These are phyloP conservation scores for Nowickia ferox DNA, from an alignment of 2,888 invertebrate genomes.

Conservation along the genomic window DNA sequence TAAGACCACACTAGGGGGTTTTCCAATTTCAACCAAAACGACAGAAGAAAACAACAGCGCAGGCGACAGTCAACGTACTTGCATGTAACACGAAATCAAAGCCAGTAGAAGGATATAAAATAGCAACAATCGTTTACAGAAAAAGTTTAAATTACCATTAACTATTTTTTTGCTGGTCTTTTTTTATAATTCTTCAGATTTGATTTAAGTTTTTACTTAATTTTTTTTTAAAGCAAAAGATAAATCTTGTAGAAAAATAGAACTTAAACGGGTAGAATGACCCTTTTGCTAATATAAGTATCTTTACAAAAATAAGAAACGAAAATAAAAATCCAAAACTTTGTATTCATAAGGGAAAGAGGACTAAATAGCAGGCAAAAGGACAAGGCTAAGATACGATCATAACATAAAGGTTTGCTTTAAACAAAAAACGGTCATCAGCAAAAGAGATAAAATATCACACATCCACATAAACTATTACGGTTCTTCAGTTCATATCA, in stretches of 20 bases:
- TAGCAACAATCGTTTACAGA: conserved; percentile 52
- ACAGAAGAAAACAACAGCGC: conserved; percentile 5
- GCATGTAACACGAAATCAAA: conserved; percentile 74
- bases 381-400: conserved; percentile 20
- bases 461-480: not conserved
- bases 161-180: conserved; percentile 20
- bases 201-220: conserved; percentile 28
- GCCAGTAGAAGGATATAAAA: conserved; percentile 68
- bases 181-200: conserved; percentile 18
- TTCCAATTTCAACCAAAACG: conserved; percentile 30
- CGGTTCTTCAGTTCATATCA: not conserved
- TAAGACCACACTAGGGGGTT: conserved; percentile 66
- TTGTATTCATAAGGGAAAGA: not conserved
- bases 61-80: conserved; percentile 55
- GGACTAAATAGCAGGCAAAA: not conserved
- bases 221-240: conserved; percentile 42
- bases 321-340: not conserved
- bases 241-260: conserved; percentile 49
- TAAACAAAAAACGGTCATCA: conserved; percentile 54
- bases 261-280: conserved; percentile 38
- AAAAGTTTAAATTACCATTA: conserved; percentile 71
- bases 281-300: conserved; percentile 52
- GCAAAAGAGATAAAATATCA: conserved; percentile 8
- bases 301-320: not conserved
- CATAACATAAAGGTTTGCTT: conserved; percentile 50